Percentiles rank a stretch among this genome's conserved stretches.
Conservation (phyloP, 2,797 vertebrate genomes). For the Sylvia borin region DNA sequence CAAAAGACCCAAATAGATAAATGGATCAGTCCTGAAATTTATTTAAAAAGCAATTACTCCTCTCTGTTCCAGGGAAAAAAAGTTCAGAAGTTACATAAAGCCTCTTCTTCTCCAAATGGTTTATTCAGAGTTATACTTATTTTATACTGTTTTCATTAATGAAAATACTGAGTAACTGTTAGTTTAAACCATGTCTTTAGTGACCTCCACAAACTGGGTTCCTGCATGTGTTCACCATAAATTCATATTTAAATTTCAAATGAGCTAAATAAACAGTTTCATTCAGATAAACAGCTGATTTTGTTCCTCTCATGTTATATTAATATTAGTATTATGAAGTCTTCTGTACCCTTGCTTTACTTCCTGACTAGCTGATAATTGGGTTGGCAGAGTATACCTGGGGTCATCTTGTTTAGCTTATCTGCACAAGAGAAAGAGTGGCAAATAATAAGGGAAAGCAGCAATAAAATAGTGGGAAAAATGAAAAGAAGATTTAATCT, state of each 20-base stretch:
- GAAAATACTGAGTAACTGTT: slow-evolving; percentile 8
- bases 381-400: slow-evolving; percentile 64
- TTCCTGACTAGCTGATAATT: slow-evolving; percentile 76
- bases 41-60: slow-evolving; percentile 11
- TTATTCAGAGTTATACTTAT: neutral
- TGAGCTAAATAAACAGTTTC: slow-evolving; percentile 71
- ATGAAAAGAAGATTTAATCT: slow-evolving; percentile 83
- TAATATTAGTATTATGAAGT: slow-evolving; percentile 75
- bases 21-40: slow-evolving; percentile 15
- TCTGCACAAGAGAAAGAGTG: slow-evolving; percentile 68
- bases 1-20: neutral
- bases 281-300: slow-evolving; percentile 75
- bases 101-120: neutral
- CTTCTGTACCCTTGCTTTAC: slow-evolving; percentile 62
- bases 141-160: neutral
- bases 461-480: slow-evolving; percentile 71
- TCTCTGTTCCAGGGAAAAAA: neutral
- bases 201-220: slow-evolving; percentile 34
- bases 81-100: neutral
- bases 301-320: slow-evolving; percentile 74
- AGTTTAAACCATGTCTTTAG: slow-evolving; percentile 45
- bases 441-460: slow-evolving; percentile 72
- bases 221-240: neutral
- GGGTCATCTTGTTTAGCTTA: slow-evolving; percentile 78
- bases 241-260: slow-evolving; percentile 79